Conservation (phyloP, 2,113 vertebrate genomes). For the Pollimyrus isidori region DNA sequence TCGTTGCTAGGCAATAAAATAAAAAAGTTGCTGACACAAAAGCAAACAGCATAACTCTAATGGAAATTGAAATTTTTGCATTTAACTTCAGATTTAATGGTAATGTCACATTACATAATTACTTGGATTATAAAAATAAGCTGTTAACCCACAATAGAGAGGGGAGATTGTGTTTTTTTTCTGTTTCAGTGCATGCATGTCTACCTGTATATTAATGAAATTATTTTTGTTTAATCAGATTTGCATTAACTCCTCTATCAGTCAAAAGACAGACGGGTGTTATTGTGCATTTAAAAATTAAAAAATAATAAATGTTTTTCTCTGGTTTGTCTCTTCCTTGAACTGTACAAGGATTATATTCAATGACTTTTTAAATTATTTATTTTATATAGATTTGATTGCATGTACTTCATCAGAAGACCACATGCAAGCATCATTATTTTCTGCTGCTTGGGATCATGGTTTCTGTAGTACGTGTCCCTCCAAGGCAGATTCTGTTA, state of each 20-base stretch:
- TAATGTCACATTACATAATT: background rate
- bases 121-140: background rate
- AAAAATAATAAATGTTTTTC: background rate
- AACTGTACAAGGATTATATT: background rate
- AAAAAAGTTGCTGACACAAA: background rate
- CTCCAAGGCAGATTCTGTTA: background rate
- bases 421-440: background rate
- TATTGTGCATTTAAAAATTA: background rate
- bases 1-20: background rate
- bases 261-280: background rate
- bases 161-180: background rate
- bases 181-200: background rate
- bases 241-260: background rate
- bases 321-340: background rate
- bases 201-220: background rate
- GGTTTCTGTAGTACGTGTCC: background rate
- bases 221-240: background rate
- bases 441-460: background rate
- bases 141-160: background rate
- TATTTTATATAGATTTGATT: background rate
- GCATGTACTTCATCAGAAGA: background rate
- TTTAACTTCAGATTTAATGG: background rate
- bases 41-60: background rate
- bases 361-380: background rate
- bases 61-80: background rate